Base-by-base conservation (phyloP, 2,113 vertebrate species). In the Pangasianodon gigas region DNA sequence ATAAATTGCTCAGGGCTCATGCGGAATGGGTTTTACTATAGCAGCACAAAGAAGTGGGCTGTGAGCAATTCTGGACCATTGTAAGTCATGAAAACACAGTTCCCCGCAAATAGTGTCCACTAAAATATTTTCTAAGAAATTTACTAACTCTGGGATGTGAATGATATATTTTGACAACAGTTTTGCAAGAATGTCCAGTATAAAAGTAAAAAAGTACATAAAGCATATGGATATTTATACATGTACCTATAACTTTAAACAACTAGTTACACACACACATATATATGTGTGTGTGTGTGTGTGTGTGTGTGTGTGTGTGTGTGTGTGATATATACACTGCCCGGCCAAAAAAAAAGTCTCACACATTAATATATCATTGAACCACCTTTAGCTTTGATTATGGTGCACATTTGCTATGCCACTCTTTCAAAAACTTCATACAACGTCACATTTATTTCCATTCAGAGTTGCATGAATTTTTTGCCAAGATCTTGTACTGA, bases 1-100 rank as follows among this genome's bases (percentile, higher is more conserved):
- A 60, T 75, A 84, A 89, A 89, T 89, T 87, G 62, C 32, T 52
- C 24, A 41, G 51, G 58, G 79, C 7, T 74, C 16, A 71, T 51
- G 29, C 37, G 60, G 46, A 46, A 84, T 87, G 79, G 84, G 87
- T 58, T 91, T 91, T 87, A 65, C 51, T 65, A 60, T 24, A 74
- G 58, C 37, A 26, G 41, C 82, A 80, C 80, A 60, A 84, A 89
- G 71, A 79, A 62, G 74, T 77, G 48, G 81, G 88, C 19, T 48
- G 48, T 7, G 26, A 52, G 51, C 62, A 86, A 87, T 86, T 80
- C 32, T 67, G 16, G 7, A 77, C 32, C 58, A 51, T 71, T 77
- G 84, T 6, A 51, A 81, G 74, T n/a, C 48, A 56, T 9, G 44
- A 54, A 75, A 29, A 82, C 75, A 60, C 44, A 87, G 46, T 51